These are phyloP conservation scores for Aporophyla nigra DNA, from an alignment of 2,888 invertebrate genomes.

Conservation along the genomic window DNA sequence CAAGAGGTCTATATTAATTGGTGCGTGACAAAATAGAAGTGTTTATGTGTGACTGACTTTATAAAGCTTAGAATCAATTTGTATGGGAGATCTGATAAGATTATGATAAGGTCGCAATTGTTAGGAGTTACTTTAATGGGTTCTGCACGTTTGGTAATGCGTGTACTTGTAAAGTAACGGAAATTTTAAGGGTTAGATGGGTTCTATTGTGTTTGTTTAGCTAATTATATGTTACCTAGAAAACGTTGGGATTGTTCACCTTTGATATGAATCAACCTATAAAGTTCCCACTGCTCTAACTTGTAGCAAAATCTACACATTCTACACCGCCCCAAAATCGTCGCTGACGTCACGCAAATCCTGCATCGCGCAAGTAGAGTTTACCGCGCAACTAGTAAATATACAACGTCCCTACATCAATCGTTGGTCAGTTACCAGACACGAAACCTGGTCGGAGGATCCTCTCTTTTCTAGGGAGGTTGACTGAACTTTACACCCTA, in stretches of 20 bases:
- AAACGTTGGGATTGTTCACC: no score
- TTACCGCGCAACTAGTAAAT: no score
- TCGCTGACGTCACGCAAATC: no score
- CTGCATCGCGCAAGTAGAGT: no score
- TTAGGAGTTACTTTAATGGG: constrained; percentile 73
- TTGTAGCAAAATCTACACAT: no score
- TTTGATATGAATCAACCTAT: not conserved
- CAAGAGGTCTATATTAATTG: constrained; percentile 68
- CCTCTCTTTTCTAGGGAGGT: no score
- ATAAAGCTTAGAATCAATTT: constrained; percentile 74
- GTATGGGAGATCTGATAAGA: constrained; percentile 67
- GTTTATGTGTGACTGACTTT: constrained; percentile 81
- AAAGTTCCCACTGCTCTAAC: not conserved
- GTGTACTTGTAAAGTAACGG: constrained; percentile 56
- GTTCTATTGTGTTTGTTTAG: constrained; percentile 23
- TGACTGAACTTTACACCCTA: no score
- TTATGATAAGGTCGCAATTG: constrained; percentile 70
- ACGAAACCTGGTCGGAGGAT: no score
- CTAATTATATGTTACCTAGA: constrained; percentile 33
- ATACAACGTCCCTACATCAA: no score
- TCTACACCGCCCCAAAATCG: no score
- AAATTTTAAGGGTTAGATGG: constrained; percentile 42
- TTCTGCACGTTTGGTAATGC: constrained; percentile 58
- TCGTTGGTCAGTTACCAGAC: no score
- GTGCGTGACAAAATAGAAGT: constrained; percentile 71